phyloP scores from a whole-genome alignment of 2,797 vertebrate genomes.

The Lithobates sylvaticus region DNA sequence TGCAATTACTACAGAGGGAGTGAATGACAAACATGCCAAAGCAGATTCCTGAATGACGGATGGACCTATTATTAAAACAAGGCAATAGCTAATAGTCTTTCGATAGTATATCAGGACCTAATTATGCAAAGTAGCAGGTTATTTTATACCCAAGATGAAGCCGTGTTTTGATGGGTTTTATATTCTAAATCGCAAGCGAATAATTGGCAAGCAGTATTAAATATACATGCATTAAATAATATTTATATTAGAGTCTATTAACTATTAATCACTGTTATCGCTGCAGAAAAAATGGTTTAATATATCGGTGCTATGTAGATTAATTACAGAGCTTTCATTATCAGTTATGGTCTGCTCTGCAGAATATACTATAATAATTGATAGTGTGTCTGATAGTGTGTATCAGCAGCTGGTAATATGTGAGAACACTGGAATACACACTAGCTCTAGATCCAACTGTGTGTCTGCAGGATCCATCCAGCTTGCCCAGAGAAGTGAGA shows the following conservation, averaged over 20 bases:
- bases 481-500: neutral
- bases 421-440: neutral
- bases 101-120: neutral
- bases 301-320: slow-evolving; percentile 1
- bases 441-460: neutral
- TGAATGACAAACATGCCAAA: slow-evolving; percentile 4
- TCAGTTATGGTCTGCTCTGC: slow-evolving; percentile 24
- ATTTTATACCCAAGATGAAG: neutral
- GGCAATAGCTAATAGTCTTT: neutral
- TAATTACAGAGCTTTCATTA: slow-evolving; percentile 2
- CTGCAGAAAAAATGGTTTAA: neutral
- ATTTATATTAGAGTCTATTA: neutral
- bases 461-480: neutral
- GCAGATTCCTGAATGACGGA: slow-evolving; percentile 24
- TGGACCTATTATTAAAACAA: neutral
- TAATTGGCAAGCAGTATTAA: neutral
- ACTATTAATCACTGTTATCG: neutral
- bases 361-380: slow-evolving; percentile 3
- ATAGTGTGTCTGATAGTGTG: neutral
- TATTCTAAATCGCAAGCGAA: neutral
- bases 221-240: neutral
- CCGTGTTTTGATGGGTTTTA: neutral
- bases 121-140: neutral
- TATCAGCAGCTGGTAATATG: neutral
- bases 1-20: neutral